Percentiles rank a stretch among this genome's conserved stretches.
These are phyloP conservation scores for Eupithecia insigniata DNA, from an alignment of 2,888 invertebrate species.

Conservation along the genomic window DNA sequence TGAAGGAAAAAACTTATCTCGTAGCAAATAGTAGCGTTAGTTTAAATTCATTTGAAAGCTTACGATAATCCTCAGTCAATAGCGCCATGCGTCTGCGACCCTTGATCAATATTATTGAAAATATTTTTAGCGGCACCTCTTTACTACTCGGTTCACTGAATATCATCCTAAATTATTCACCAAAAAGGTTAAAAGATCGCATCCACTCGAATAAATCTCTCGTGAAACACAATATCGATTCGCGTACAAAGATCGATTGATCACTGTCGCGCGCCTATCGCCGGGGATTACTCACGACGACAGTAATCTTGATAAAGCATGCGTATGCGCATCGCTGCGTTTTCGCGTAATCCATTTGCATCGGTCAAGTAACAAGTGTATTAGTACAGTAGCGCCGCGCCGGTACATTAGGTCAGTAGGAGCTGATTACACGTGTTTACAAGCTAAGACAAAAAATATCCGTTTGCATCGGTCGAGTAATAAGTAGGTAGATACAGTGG, in stretches of 20 bases:
- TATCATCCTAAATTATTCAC: constrained; percentile 13
- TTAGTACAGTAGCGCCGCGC: background rate
- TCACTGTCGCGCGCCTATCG: constrained; percentile 71
- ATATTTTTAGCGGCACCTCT: background rate
- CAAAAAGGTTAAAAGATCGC: constrained; percentile 13
- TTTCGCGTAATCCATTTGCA: constrained; percentile 26
- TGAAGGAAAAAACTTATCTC: too few species aligned
- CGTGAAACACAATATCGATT: constrained; percentile 52
- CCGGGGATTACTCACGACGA: constrained; percentile 69
- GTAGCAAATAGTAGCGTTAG: too few species aligned
- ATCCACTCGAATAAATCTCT: constrained; percentile 56
- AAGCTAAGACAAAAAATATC: too few species aligned
- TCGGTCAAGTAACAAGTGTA: background rate
- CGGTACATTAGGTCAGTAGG: background rate
- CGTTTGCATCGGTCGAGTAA: too few species aligned
- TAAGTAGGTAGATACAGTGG: too few species aligned
- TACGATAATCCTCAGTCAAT: too few species aligned
- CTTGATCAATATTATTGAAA: background rate
- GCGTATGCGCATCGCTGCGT: constrained; percentile 47
- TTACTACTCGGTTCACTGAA: background rate
- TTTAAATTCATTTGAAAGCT: too few species aligned
- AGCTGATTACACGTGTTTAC: background rate
- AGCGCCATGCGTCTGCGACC: too few species aligned
- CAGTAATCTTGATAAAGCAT: constrained; percentile 75
- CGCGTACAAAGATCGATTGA: constrained; percentile 70